phyloP scores from a whole-genome alignment of 2,113 vertebrate species.

The Capreolus pygargus region DNA sequence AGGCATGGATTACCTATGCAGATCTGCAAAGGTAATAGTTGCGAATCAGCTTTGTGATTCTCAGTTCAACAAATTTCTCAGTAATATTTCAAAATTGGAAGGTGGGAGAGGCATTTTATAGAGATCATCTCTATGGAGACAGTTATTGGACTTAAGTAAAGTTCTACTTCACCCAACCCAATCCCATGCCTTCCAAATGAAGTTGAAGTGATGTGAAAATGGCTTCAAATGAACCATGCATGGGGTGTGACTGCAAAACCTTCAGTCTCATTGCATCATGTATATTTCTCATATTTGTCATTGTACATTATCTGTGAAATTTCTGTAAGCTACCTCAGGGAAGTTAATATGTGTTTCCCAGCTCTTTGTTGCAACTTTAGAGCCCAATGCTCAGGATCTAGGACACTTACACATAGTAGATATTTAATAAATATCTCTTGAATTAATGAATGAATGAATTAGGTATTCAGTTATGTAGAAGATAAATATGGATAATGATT shows the following conservation, averaged over 20 bases:
- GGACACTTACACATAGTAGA: neutral
- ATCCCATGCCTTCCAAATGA: neutral
- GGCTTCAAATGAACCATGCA: neutral
- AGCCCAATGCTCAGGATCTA: neutral
- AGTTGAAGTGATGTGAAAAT: neutral
- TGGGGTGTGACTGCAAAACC: neutral
- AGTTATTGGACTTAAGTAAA: neutral
- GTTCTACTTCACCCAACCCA: neutral
- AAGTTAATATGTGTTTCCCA: neutral
- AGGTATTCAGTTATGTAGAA: neutral
- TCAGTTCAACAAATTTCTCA: neutral
- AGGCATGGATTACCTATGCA: neutral
- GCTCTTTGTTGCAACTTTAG: neutral
- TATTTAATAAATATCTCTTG: neutral
- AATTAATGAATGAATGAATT: constrained; percentile 6
- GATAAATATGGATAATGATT: neutral
- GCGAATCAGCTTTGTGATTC: neutral
- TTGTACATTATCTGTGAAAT: neutral
- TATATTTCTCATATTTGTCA: neutral
- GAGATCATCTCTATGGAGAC: neutral
- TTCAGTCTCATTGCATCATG: neutral
- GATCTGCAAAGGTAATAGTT: neutral
- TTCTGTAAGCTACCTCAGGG: neutral
- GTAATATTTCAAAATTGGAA: neutral
- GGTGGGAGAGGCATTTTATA: neutral